Evolutionary conservation across 2,797 vertebrate species (phyloP).

Genomic region (Squalus acanthias): DNA sequence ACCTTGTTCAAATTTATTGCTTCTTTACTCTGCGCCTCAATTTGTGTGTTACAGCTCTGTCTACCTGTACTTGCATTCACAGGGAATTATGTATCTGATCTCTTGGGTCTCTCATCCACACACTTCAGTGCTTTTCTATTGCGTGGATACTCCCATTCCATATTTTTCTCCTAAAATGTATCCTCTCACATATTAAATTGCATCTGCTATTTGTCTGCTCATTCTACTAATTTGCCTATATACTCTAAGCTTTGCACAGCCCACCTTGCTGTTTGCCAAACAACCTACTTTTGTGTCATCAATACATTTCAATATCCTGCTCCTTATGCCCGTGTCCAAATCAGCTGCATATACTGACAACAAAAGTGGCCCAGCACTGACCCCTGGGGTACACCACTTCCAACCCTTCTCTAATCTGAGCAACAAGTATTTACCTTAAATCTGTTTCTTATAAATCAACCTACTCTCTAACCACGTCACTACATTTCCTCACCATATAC

Average conservation of each 20-base stretch:
- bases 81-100: neutral
- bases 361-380: neutral
- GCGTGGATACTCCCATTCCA: neutral
- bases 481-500: neutral
- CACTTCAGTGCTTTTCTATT: neutral
- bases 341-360: neutral
- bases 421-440: neutral
- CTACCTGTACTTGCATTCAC: neutral
- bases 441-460: neutral
- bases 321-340: neutral
- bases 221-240: neutral
- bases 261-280: neutral
- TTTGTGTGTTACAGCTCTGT: neutral
- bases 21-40: neutral
- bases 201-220: neutral
- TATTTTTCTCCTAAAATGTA: neutral
- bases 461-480: neutral
- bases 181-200: neutral
- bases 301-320: neutral
- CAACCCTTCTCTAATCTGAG: neutral
- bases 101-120: neutral
- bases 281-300: neutral
- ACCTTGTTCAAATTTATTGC: neutral
- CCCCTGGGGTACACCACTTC: neutral
- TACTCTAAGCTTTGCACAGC: neutral